Conservation (phyloP, 2,888 invertebrate species). For the Octodonta nipae region DNA sequence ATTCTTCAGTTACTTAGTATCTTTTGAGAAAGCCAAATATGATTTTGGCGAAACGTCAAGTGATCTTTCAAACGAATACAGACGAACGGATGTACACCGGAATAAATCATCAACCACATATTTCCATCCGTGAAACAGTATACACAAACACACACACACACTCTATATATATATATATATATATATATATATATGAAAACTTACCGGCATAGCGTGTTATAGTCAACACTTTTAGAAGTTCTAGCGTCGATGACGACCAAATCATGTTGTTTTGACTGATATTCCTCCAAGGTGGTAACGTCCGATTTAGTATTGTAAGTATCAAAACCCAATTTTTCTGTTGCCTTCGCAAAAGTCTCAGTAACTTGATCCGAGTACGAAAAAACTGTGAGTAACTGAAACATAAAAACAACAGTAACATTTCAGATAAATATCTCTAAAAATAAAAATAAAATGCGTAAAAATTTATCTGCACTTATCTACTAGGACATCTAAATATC, state of each 20-base stretch:
- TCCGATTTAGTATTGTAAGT: constrained; percentile 42
- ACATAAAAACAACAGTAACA: constrained; percentile 10
- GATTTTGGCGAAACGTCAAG: no score
- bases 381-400: constrained; percentile 60
- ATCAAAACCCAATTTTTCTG: constrained; percentile 47
- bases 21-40: no score
- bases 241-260: constrained; percentile 56
- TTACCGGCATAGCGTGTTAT: constrained; percentile 52
- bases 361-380: constrained; percentile 51
- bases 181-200: no score
- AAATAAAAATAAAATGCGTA: constrained; percentile 2
- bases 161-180: no score
- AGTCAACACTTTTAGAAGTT: constrained; percentile 45
- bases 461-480: no score
- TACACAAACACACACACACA: no score
- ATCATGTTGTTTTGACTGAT: constrained; percentile 42
- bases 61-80: no score
- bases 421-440: neutral
- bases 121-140: no score
- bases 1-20: no score
- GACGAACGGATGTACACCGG: no score
- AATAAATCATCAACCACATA: no score
- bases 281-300: constrained; percentile 42
- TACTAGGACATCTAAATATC: no score
- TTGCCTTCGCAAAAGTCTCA: constrained; percentile 50